These are phyloP conservation scores for Myzus persicae DNA, from an alignment of 1,140 invertebrate genomes.

Conservation along the genomic window DNA sequence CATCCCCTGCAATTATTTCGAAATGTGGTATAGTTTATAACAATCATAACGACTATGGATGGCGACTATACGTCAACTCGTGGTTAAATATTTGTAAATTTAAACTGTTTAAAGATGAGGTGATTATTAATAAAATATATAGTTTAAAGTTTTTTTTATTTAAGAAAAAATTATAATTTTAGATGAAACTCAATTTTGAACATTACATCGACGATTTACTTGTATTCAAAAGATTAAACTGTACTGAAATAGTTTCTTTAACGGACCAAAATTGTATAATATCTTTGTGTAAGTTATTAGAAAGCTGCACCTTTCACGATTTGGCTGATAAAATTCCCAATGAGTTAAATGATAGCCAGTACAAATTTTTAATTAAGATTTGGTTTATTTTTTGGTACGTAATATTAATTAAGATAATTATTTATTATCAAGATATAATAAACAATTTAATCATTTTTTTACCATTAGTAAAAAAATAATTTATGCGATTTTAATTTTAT, in stretches of 20 bases:
- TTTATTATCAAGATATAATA: background rate
- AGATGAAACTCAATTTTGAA: conserved; percentile 26
- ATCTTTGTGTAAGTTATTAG: conserved; percentile 16
- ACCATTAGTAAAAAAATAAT: background rate
- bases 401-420: background rate
- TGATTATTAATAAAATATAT: background rate
- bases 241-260: background rate
- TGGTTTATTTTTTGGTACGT: conserved; percentile 42
- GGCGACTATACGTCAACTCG: conserved; percentile 65
- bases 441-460: background rate
- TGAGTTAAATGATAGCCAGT: background rate
- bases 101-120: background rate
- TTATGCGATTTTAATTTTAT: background rate
- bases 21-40: conserved; percentile 82
- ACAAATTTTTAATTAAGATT: conserved; percentile 11
- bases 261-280: background rate
- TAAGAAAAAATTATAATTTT: background rate
- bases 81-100: conserved; percentile 6
- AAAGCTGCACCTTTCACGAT: conserved; percentile 17
- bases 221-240: conserved; percentile 4
- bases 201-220: background rate
- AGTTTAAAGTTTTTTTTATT: background rate
- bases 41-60: conserved; percentile 79
- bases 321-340: background rate
- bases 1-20: conserved; percentile 92